Evolutionary conservation across 2,888 invertebrate species (phyloP).

Genomic region (Eristalis intricaria): DNA sequence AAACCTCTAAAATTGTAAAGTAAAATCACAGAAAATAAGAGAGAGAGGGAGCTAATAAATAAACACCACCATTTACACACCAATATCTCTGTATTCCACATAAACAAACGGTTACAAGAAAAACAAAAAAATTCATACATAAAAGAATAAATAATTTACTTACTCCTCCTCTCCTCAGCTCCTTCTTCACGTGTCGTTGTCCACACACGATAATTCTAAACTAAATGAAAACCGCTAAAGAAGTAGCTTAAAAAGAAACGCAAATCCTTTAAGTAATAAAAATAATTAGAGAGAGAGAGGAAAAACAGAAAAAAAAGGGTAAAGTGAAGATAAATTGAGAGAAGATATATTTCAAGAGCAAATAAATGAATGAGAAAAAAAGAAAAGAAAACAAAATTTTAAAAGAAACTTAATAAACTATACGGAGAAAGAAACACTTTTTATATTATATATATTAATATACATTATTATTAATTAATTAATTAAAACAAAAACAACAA

Average conservation of each 20-base stretch:
- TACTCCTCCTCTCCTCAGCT: not conserved
- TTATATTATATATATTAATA: constrained; percentile 71
- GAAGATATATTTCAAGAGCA: constrained; percentile 43
- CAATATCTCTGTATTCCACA: not conserved
- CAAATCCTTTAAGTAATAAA: not conserved
- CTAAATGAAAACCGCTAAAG: not conserved
- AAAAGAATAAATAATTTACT: not conserved
- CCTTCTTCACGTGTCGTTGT: not conserved
- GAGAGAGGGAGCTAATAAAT: not conserved
- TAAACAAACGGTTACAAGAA: not conserved
- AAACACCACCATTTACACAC: not conserved
- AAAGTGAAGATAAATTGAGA: constrained; percentile 7
- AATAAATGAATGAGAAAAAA: constrained; percentile 31
- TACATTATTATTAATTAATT: constrained; percentile 69
- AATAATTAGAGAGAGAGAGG: not conserved
- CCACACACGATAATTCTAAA: not conserved
- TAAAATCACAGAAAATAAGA: not conserved
- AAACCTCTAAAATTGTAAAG: not conserved
- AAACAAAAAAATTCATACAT: not conserved
- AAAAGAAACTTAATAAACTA: constrained; percentile 59
- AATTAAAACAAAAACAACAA: constrained; percentile 42
- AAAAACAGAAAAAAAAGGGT: not conserved
- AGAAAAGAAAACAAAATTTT: constrained; percentile 18
- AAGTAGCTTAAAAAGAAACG: not conserved
- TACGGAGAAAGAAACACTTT: constrained; percentile 72